phyloP scores from a whole-genome alignment of 2,797 vertebrate species.

The Eupleurogrammus muticus region DNA sequence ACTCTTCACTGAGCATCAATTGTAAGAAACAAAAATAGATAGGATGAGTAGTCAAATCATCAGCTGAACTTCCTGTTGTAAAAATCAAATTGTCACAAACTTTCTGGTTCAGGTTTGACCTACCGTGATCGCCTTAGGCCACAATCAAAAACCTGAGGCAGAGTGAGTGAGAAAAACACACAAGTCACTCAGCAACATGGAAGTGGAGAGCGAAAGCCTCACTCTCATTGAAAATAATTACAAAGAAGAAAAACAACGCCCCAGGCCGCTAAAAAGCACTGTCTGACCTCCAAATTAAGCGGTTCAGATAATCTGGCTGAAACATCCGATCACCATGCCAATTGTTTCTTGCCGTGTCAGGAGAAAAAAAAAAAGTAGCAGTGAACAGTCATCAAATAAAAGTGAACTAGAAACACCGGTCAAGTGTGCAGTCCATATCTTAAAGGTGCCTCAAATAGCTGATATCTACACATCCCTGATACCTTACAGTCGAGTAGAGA shows the following conservation, averaged over 20 bases:
- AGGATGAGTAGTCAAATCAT: background rate
- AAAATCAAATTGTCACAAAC: constrained; percentile 5
- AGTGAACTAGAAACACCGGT: constrained; percentile 25
- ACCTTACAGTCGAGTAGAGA: constrained; percentile 61
- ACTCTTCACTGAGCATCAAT: too few species aligned
- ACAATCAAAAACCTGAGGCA: too few species aligned
- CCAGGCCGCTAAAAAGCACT: too few species aligned
- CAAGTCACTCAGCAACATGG: too few species aligned
- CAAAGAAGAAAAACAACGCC: too few species aligned
- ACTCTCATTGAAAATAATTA: too few species aligned
- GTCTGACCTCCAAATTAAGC: background rate
- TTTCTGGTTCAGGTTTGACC: constrained; percentile 20
- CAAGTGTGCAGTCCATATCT: constrained; percentile 12
- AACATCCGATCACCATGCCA: constrained; percentile 1
- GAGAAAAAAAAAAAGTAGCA: background rate
- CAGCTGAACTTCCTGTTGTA: background rate
- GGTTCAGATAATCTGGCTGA: constrained; percentile 3
- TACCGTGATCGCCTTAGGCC: background rate
- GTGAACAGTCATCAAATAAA: background rate
- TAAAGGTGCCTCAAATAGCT: constrained; percentile 33
- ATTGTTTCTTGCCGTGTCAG: background rate
- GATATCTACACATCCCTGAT: constrained; percentile 49
- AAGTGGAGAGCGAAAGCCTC: too few species aligned
- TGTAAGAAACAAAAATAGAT: background rate
- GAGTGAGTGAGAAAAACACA: too few species aligned